phyloP scores from a whole-genome alignment of 2,113 vertebrate genomes.

The Crotophaga sulcirostris region DNA sequence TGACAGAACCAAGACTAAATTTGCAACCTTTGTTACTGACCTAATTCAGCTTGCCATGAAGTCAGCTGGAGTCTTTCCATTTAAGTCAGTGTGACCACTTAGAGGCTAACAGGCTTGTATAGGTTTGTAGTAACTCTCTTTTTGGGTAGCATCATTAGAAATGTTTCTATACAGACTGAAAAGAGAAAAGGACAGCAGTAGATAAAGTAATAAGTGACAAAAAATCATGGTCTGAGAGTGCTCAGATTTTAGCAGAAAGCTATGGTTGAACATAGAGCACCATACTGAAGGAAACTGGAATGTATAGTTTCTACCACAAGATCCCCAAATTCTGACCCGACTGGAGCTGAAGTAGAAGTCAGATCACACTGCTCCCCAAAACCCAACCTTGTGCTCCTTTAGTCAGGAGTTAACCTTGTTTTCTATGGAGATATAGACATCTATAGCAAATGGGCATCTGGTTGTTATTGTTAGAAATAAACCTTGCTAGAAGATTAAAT shows the following conservation, averaged over 20 bases:
- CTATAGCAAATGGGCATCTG: not conserved
- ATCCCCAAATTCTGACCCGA: not conserved
- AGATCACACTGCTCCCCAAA: not conserved
- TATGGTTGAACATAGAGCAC: not conserved
- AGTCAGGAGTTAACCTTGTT: not conserved
- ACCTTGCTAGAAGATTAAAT: not conserved
- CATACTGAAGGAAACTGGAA: not conserved
- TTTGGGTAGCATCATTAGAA: not conserved
- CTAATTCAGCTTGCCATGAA: slow-evolving; percentile 4
- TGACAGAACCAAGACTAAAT: not conserved
- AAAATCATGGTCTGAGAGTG: not conserved
- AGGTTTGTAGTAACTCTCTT: not conserved
- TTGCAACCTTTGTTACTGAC: not conserved
- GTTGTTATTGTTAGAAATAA: not conserved
- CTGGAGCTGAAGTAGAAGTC: not conserved
- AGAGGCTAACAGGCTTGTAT: not conserved
- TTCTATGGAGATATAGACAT: not conserved
- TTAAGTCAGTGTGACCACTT: not conserved
- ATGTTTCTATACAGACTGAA: not conserved
- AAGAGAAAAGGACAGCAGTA: not conserved
- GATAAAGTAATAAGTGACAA: not conserved
- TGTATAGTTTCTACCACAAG: not conserved
- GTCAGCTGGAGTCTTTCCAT: slow-evolving; percentile 15
- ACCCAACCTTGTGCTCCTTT: not conserved
- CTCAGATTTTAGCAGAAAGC: not conserved